Percentiles rank a stretch among this genome's conserved stretches.
Conservation (phyloP, 1,140 invertebrate species). For the Drosophila fuyamai region DNA sequence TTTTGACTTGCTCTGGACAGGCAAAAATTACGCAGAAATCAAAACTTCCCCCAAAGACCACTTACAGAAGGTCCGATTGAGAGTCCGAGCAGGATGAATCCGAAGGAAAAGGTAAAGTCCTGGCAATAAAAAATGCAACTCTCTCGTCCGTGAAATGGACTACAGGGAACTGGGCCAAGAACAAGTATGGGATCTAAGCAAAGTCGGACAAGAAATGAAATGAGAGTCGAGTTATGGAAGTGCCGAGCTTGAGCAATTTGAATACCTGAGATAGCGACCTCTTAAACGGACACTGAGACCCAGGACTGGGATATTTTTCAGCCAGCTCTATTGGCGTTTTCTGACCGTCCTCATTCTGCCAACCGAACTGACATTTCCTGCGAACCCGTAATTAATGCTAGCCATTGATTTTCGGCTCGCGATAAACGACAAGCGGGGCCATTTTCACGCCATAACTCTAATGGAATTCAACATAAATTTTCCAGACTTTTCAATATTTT, state of each 20-base stretch:
- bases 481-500: slow-evolving; percentile 66
- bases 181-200: slow-evolving; percentile 4
- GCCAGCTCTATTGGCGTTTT: slow-evolving; percentile 47
- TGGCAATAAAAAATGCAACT: slow-evolving; percentile 74
- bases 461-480: slow-evolving; percentile 79
- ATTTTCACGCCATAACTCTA: slow-evolving; percentile 81
- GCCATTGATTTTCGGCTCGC: slow-evolving; percentile 37
- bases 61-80: slow-evolving; percentile 50
- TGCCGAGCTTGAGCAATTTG: slow-evolving; percentile 62
- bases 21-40: slow-evolving; percentile 73
- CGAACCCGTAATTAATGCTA: slow-evolving; percentile 50
- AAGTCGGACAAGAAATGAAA: slow-evolving; percentile 55
- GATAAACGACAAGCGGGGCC: slow-evolving; percentile 19
- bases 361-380: not conserved
- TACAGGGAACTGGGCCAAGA: slow-evolving; percentile 56
- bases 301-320: not conserved
- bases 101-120: slow-evolving; percentile 57
- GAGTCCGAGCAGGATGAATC: slow-evolving; percentile 17
- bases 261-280: slow-evolving; percentile 47
- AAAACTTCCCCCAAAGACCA: slow-evolving; percentile 77
- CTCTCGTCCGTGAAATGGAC: slow-evolving; percentile 66
- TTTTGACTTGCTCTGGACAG: slow-evolving; percentile 59
- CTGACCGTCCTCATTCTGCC: not conserved
- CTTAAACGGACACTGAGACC: slow-evolving; percentile 65
- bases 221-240: slow-evolving; percentile 52